A percentile compares a stretch with the other conserved stretches of the same genome.
Evolutionary conservation across 2,888 invertebrate species (phyloP).

Genomic region (Eilema griseolum): DNA sequence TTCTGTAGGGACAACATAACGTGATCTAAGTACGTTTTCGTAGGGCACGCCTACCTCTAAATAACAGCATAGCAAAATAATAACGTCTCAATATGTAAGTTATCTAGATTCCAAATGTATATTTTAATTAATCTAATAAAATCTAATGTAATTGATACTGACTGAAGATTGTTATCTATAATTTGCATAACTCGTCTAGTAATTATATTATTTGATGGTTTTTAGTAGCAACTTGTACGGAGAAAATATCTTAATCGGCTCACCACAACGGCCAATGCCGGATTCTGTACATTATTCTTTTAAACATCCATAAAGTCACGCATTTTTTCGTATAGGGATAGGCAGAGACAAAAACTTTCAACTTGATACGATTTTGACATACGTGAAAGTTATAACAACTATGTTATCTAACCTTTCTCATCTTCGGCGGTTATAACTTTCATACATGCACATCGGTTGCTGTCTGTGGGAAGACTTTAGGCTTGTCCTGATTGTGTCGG

Average conservation of each 20-base stretch:
- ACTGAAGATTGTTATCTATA: conserved; percentile 25
- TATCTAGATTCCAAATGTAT: conserved; percentile 13
- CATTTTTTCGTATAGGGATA: not conserved
- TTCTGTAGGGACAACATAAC: not conserved
- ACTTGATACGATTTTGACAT: not conserved
- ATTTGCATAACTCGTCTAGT: conserved; percentile 37
- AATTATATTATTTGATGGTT: conserved; percentile 39
- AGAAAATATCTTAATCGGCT: not conserved
- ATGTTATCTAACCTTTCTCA: not conserved
- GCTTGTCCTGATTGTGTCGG: too few relatives aligned
- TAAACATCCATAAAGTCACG: not conserved
- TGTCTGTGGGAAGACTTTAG: too few relatives aligned
- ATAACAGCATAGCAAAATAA: not conserved
- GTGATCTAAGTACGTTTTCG: not conserved
- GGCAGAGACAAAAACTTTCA: too few relatives aligned
- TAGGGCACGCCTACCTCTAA: not conserved
- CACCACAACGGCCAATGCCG: not conserved
- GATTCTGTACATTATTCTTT: not conserved
- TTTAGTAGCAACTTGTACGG: conserved; percentile 21
- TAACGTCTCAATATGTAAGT: conserved; percentile 11
- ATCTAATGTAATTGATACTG: conserved; percentile 34
- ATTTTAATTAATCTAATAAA: conserved; percentile 12
- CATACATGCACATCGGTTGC: too few relatives aligned
- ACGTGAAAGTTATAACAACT: too few relatives aligned
- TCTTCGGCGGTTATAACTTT: not conserved